Percentiles rank a stretch among this genome's conserved stretches.
These are phyloP conservation scores for Cephalotes varians DNA, from an alignment of 2,888 invertebrate genomes.

Conservation along the genomic window DNA sequence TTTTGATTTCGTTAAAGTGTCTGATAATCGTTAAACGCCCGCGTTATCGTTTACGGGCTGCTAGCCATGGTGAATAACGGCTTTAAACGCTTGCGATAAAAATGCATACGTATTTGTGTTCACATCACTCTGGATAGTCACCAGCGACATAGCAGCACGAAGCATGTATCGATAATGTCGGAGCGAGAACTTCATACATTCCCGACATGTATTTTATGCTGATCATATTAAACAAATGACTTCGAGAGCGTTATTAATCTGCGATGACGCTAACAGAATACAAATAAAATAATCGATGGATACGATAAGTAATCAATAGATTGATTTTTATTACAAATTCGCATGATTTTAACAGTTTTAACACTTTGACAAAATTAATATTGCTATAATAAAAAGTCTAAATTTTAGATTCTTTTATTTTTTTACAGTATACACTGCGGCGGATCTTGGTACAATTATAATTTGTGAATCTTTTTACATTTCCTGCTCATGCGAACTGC, in stretches of 20 bases:
- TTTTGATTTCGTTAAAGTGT: slow-evolving; percentile 38
- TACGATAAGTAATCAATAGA: background rate
- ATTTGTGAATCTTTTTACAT: too few species aligned
- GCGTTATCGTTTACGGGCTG: slow-evolving; percentile 7
- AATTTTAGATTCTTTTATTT: slow-evolving; percentile 1
- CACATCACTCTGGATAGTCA: slow-evolving; percentile 19
- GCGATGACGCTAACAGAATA: background rate
- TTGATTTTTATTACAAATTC: background rate
- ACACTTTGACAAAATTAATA: background rate
- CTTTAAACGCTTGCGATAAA: slow-evolving; percentile 30
- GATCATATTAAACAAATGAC: slow-evolving; percentile 13
- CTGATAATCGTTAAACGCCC: slow-evolving; percentile 43
- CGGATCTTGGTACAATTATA: too few species aligned
- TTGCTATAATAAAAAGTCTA: background rate
- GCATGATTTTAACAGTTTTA: background rate
- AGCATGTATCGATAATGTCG: slow-evolving; percentile 27
- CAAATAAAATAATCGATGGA: background rate
- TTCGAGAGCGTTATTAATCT: background rate
- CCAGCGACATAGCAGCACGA: background rate
- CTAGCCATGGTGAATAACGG: slow-evolving; percentile 12
- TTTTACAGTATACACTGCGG: too few species aligned
- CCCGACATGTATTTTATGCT: background rate
- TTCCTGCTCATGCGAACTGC: too few species aligned
- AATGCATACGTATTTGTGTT: slow-evolving; percentile 26
- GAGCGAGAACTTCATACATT: background rate